These are phyloP conservation scores for Synanthedon andrenaeformis DNA, from an alignment of 2,888 invertebrate species.

Conservation along the genomic window DNA sequence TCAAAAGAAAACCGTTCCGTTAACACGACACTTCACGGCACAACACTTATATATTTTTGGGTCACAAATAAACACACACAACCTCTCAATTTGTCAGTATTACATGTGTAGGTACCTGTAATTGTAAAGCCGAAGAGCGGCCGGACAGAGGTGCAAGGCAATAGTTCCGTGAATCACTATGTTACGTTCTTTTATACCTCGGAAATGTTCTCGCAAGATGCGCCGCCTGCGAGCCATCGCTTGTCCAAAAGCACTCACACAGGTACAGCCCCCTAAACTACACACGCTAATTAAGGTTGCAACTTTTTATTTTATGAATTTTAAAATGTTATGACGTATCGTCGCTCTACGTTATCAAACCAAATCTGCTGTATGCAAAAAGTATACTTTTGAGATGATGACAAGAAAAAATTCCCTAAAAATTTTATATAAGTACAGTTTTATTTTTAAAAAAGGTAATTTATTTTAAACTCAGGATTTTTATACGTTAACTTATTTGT, in stretches of 20 bases:
- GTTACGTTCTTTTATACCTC: slow-evolving; percentile 66
- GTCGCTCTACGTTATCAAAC: no score
- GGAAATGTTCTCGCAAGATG: slow-evolving; percentile 62
- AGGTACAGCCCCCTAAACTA: slow-evolving; percentile 8
- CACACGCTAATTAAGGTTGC: slow-evolving; percentile 34
- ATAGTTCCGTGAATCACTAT: slow-evolving; percentile 52
- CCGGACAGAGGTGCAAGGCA: slow-evolving; percentile 42
- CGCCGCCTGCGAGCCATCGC: slow-evolving; percentile 31
- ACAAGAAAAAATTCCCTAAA: no score
- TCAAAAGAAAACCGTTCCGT: slow-evolving; percentile 46
- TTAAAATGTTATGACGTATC: no score
- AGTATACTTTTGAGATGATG: no score
- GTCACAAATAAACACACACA: slow-evolving; percentile 8
- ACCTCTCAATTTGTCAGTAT: neutral
- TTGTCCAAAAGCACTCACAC: slow-evolving; percentile 46
- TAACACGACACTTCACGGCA: slow-evolving; percentile 26
- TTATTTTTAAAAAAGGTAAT: no score
- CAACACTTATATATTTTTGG: slow-evolving; percentile 15
- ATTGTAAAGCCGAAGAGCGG: slow-evolving; percentile 15
- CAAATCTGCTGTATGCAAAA: no score
- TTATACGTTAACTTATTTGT: no score
- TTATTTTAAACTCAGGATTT: no score
- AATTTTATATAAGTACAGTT: no score
- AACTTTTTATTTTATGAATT: slow-evolving; percentile 29
- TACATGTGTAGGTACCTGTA: slow-evolving; percentile 15